Evolutionary conservation across 2,113 vertebrate genomes (phyloP).

Genomic region (Leptosomus discolor): DNA sequence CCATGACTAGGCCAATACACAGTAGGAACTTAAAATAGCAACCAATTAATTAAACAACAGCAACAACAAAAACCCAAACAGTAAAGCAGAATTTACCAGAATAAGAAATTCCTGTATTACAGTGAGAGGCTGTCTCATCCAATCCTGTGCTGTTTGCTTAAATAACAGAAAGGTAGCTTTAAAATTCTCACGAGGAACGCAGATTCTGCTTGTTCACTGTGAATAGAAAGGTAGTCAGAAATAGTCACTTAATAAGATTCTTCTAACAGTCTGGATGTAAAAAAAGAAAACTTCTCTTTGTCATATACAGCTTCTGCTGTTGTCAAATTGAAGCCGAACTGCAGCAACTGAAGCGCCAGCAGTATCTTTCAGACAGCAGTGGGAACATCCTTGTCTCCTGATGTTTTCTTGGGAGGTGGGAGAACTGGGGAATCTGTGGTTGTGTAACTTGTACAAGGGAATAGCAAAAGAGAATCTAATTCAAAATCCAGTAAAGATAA

Average conservation of each 20-base stretch:
- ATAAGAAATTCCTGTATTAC: not conserved
- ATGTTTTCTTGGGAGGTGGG: accelerated
- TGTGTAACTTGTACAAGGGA: not conserved
- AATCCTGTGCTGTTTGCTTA: not conserved
- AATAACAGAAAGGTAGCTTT: not conserved
- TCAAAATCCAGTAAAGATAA: not conserved
- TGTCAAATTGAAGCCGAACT: not conserved
- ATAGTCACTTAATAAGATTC: not conserved
- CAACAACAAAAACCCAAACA: not conserved
- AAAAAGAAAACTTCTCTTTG: not conserved
- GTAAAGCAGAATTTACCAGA: not conserved
- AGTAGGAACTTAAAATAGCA: not conserved
- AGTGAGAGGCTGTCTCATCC: not conserved
- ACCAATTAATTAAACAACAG: not conserved
- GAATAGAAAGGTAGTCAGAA: not conserved
- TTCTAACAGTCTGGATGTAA: not conserved
- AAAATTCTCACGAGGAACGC: not conserved
- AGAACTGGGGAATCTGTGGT: not conserved
- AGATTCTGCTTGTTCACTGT: not conserved
- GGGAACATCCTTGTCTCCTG: not conserved
- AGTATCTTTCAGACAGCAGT: not conserved
- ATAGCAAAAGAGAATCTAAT: not conserved
- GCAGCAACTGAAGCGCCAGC: not conserved
- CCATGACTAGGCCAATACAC: not conserved
- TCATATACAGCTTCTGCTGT: not conserved